Evolutionary conservation across 2,888 invertebrate genomes (phyloP).

Genomic region (Himalopsyche japonica): DNA sequence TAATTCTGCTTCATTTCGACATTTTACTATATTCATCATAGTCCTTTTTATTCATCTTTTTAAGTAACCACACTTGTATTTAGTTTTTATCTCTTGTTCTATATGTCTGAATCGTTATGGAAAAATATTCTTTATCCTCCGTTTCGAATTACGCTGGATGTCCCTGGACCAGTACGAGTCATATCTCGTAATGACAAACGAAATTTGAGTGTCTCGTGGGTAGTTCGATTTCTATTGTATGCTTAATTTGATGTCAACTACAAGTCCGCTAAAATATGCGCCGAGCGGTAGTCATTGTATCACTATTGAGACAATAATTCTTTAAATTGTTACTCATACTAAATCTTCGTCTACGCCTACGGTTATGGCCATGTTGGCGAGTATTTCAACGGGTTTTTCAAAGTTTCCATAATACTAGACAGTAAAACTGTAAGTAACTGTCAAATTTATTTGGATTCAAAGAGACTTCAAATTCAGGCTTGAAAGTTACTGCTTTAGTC

Average conservation of each 20-base stretch:
- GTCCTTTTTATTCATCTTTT: no score
- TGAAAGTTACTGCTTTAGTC: no score
- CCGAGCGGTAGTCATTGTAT: constrained; percentile 8
- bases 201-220: neutral
- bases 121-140: no score
- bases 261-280: constrained; percentile 6
- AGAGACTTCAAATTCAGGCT: no score
- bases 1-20: no score
- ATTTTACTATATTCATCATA: no score
- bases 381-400: neutral
- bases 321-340: neutral
- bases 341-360: neutral
- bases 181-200: neutral
- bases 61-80: no score
- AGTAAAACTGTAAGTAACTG: no score
- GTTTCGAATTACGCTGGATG: neutral
- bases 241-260: neutral
- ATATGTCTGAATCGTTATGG: no score
- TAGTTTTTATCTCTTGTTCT: no score
- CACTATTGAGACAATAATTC: neutral
- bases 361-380: neutral
- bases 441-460: no score
- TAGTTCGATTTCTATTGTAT: neutral
- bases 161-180: neutral
- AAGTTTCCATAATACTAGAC: no score